phyloP scores from a whole-genome alignment of 1,140 invertebrate species.

The Tenebrio molitor region DNA sequence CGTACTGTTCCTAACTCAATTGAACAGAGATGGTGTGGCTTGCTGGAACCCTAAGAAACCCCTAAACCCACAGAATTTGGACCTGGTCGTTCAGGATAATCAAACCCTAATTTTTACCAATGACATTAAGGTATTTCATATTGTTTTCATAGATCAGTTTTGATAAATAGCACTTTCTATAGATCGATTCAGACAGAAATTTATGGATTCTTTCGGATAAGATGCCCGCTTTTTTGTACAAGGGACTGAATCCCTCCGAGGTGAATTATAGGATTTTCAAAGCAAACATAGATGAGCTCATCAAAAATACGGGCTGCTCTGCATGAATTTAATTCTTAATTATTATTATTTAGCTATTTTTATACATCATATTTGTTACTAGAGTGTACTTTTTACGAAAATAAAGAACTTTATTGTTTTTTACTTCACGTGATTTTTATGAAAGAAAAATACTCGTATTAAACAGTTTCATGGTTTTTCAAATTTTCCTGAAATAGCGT shows the following conservation, averaged over 20 bases:
- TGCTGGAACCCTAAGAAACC: constrained; percentile 78
- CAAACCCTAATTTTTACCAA: constrained; percentile 78
- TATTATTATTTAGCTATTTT: too few relatives aligned
- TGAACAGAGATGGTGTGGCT: constrained; percentile 76
- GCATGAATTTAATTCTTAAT: constrained; percentile 42
- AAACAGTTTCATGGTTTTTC: too few relatives aligned
- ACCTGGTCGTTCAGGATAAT: constrained; percentile 71
- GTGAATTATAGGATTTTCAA: constrained; percentile 77
- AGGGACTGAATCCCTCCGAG: constrained; percentile 69
- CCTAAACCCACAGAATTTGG: constrained; percentile 71
- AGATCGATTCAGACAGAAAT: constrained; percentile 72
- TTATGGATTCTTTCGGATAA: constrained; percentile 79
- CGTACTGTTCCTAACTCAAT: constrained; percentile 76
- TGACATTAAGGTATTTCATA: constrained; percentile 71
- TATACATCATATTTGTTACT: too few relatives aligned
- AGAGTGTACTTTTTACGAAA: too few relatives aligned
- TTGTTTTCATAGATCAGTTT: not conserved
- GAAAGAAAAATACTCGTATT: too few relatives aligned
- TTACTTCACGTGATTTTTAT: too few relatives aligned
- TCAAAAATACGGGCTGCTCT: constrained; percentile 71
- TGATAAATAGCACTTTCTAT: too few relatives aligned
- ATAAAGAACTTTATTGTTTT: too few relatives aligned
- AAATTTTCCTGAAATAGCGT: too few relatives aligned
- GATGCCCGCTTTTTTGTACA: constrained; percentile 75
- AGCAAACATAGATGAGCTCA: constrained; percentile 71